A percentile compares a stretch with the other conserved stretches of the same genome.
Conservation (phyloP, 35 echinoderm and acorn worm genomes). For the Heliocidaris erythrogramma region DNA sequence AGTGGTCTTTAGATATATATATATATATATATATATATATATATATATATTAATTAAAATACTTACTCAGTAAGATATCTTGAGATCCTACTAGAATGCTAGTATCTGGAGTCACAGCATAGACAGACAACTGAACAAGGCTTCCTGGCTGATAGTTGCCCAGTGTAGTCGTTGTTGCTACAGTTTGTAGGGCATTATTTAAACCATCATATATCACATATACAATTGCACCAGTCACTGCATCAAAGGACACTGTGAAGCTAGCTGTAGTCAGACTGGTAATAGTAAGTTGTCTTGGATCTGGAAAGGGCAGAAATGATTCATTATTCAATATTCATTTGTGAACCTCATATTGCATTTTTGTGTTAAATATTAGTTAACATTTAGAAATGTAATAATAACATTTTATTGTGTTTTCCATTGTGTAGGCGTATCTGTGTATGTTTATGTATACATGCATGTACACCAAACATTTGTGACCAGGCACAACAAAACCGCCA, state of each 20-base stretch:
- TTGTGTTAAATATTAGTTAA: too few species aligned
- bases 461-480: too few species aligned
- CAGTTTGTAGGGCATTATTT: neutral
- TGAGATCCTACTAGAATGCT: neutral
- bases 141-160: neutral
- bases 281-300: neutral
- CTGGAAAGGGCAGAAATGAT: neutral
- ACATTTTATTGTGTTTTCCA: too few species aligned
- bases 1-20: too few species aligned
- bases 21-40: too few species aligned
- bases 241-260: neutral
- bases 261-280: neutral
- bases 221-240: neutral
- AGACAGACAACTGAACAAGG: neutral
- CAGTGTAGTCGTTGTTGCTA: neutral
- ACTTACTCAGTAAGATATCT: slow-evolving; percentile 3
- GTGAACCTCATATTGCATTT: too few species aligned
- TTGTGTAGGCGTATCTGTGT: too few species aligned
- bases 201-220: neutral
- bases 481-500: too few species aligned
- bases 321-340: too few species aligned
- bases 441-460: too few species aligned
- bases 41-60: neutral
- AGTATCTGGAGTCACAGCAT: neutral
- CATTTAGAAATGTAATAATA: too few species aligned